Base-by-base conservation (phyloP, 2,888 invertebrate genomes). In the Thalpophila matura region DNA sequence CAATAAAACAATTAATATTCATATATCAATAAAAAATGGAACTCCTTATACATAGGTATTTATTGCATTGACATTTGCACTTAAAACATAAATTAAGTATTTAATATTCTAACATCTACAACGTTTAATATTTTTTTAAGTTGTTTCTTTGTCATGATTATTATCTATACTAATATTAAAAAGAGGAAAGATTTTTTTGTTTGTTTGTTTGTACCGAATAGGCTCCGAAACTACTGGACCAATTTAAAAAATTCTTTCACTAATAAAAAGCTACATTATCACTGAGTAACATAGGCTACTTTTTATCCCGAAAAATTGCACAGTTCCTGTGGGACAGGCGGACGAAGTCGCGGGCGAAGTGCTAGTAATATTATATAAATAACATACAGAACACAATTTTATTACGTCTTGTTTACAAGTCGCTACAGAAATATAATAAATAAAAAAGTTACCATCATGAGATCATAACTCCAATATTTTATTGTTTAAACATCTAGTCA, bases 401-500 rank as follows among this genome's bases (percentile, higher is more conserved):
- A 40, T 26, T 2, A 7, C 10, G 5, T 14, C 24, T 38, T 38
- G 4, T 38, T 60, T 20, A 60, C 38, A 40, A 24, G 6, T 16
- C 26, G 3, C n/a, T 22, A 20, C 20, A 9, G 18, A 42, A n/a
- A 59, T 22, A 18, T 20, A n/a, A n/a, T n/a, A 59, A 59, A 42
- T 27, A 20, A 9, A 27, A 20, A 22, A 16, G 9, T n/a, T 10
- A 18, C 2, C 14, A 22, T 6, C 10, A 6, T 33, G n/a, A 37
- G 9, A 60, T 29, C 62, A 24, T 49, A 61, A 61, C 4, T 42
- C 26, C 18, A 27, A 42, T 47, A 49, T 49, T 61, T 62, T 49
- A 62, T 42, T 42, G 22, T 49, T 33, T 33, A 5, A 18, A 47
- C 22, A 42, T 33, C 10, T 12, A n/a, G n/a, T n/a, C n/a, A n/a